phyloP scores from a whole-genome alignment of 2,797 vertebrate genomes.

The Masticophis lateralis region DNA sequence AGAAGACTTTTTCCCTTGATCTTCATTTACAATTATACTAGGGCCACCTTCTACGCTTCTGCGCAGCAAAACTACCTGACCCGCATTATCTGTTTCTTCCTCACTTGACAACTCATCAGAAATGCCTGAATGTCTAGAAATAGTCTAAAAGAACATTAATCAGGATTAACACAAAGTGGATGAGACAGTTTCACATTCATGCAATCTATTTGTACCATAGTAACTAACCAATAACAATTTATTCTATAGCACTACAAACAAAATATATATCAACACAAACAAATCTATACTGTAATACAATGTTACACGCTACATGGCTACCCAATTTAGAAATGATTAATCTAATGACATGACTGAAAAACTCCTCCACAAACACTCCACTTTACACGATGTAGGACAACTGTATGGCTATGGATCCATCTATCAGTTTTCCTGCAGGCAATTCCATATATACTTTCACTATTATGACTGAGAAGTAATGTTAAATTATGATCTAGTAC shows the following conservation, averaged over 20 bases:
- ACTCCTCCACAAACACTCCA: not conserved
- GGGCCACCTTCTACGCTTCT: constrained; percentile 68
- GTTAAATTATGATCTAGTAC: not conserved
- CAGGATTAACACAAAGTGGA: not conserved
- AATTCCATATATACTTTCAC: not conserved
- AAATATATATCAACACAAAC: not conserved
- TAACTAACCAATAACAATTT: not conserved
- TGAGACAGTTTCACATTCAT: not conserved
- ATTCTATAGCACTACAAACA: not conserved
- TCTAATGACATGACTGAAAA: not conserved
- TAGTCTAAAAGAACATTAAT: constrained; percentile 63
- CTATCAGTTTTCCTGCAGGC: not conserved
- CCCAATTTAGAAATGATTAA: not conserved
- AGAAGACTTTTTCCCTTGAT: constrained; percentile 73
- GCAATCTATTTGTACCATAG: not conserved
- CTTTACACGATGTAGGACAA: not conserved
- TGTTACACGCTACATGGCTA: not conserved
- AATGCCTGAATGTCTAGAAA: constrained; percentile 65
- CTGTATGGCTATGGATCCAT: not conserved
- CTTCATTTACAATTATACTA: constrained; percentile 66
- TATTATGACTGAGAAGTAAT: not conserved
- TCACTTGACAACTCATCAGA: constrained; percentile 94
- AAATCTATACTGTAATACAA: not conserved
- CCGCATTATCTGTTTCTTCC: constrained; percentile 74
- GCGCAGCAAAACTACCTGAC: constrained; percentile 56